A percentile compares a stretch with the other conserved stretches of the same genome.
Evolutionary conservation across 1,140 invertebrate genomes (phyloP).

Genomic region (Nymphalis io): DNA sequence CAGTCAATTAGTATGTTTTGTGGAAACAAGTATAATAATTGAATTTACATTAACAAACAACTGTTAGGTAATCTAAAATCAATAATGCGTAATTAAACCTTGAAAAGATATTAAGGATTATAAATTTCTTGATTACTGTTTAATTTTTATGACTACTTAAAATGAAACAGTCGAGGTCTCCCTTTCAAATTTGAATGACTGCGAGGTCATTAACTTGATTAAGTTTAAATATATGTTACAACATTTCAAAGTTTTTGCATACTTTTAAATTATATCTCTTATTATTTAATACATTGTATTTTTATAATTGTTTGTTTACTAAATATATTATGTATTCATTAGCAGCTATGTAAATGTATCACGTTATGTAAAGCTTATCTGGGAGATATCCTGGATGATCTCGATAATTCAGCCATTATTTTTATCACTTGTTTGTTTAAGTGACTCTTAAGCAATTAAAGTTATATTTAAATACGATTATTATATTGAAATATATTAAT

Average conservation of each 20-base stretch:
- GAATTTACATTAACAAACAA: no score
- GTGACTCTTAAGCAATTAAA: no score
- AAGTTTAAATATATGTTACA: neutral
- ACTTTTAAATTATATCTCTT: neutral
- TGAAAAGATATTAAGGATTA: conserved; percentile 1
- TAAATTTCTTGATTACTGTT: neutral
- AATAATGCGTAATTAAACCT: neutral
- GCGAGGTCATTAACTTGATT: neutral
- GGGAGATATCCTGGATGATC: no score
- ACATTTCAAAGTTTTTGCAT: neutral
- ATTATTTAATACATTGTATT: neutral
- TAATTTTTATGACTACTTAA: conserved; percentile 6
- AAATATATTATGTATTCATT: no score
- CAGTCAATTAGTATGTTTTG: no score
- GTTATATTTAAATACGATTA: no score
- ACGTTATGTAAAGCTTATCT: no score
- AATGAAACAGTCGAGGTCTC: neutral
- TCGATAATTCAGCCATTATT: no score
- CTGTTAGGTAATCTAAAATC: neutral
- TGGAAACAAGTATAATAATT: no score
- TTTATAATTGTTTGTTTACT: neutral
- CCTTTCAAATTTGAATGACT: neutral
- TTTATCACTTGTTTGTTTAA: no score
- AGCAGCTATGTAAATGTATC: no score
- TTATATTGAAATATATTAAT: no score